Base-by-base conservation (phyloP, 1,140 invertebrate genomes). In the Bombus consobrinus region DNA sequence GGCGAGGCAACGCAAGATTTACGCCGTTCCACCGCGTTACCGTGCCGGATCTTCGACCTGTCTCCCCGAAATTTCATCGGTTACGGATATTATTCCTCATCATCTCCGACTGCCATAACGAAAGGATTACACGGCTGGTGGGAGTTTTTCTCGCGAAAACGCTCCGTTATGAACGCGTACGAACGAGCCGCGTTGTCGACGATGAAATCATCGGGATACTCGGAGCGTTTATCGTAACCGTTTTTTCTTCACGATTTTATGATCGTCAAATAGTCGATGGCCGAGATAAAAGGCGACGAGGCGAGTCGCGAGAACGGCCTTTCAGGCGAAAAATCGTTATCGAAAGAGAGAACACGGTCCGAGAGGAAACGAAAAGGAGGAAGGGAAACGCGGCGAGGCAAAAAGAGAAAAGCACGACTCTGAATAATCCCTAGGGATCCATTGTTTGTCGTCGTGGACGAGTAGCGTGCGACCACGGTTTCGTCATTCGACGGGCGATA, bases 1-100 rank as follows among this genome's bases (percentile, higher is more conserved):
- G 22, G n/a, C 59, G 62, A 66, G 32, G 43, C 13, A 69, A 66
- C 75, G 34, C 28, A 71, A 73, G 93, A 94, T 94, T 94, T 94
- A 94, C 90, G 75, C 91, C 93, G 93, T 93, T 93, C 83, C 92
- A 90, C 73, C 62, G 76, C 32, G 86, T 93, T 93, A 89, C 82
- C 85, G 59, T 74, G 73, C n/a, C 73, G 77, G 41, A 62, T 81
- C 79, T 74, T 72, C 69, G 62, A 77, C 53, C 81, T 74, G 69
- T 81, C 59, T 47, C 78, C 64, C 82, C 85, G 89, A 91, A 93
- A 93, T 94, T 92, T 89, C 72, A 92, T 94, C 92, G 78, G 94
- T 93, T 93, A 92, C 93, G 91, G 93, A 93, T 94, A 93, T 94
- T 94, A 94, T 94, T 94, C 90, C 90, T 94, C 92, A 92, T 93